Evolutionary conservation across 53 echinoderm and acorn worm genomes (phyloP).

Genomic region (Luidia sarsii): DNA sequence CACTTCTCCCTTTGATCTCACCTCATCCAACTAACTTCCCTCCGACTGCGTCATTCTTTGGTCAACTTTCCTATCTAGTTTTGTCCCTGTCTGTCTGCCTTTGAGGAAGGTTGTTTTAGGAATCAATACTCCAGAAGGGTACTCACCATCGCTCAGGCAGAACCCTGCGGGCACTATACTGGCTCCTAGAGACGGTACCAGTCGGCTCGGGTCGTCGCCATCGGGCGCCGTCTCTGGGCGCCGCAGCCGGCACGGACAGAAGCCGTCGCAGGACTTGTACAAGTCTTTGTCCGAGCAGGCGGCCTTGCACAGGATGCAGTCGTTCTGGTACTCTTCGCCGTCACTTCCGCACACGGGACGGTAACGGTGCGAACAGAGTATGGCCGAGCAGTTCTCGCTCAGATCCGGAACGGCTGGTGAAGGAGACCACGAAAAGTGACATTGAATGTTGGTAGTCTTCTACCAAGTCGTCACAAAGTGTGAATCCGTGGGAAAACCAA

Average conservation of each 20-base stretch:
- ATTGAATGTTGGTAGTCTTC: background rate
- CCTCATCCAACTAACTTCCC: no score
- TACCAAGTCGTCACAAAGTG: background rate
- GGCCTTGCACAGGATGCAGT: constrained; percentile 58
- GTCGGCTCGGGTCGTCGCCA: background rate
- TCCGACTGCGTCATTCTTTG: no score
- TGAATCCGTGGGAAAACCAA: background rate
- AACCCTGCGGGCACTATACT: background rate
- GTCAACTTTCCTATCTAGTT: no score
- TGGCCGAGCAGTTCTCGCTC: constrained; percentile 14
- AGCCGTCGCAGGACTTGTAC: constrained; percentile 32
- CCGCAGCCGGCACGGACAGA: constrained; percentile 20
- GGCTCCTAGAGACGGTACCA: no score
- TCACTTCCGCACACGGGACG: constrained; percentile 75
- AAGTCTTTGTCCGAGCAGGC: constrained; percentile 52
- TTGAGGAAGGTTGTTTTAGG: no score
- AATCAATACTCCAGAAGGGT: no score
- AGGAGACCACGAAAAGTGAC: background rate
- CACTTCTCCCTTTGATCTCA: no score
- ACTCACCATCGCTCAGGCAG: constrained; percentile 15
- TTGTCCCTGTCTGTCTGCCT: no score
- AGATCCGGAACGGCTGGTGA: constrained; percentile 17
- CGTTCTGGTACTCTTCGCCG: constrained; percentile 67
- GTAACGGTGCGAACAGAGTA: constrained; percentile 56
- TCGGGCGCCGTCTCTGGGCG: background rate